Conservation (phyloP, 2,888 invertebrate species). For the Xestia xanthographa region DNA sequence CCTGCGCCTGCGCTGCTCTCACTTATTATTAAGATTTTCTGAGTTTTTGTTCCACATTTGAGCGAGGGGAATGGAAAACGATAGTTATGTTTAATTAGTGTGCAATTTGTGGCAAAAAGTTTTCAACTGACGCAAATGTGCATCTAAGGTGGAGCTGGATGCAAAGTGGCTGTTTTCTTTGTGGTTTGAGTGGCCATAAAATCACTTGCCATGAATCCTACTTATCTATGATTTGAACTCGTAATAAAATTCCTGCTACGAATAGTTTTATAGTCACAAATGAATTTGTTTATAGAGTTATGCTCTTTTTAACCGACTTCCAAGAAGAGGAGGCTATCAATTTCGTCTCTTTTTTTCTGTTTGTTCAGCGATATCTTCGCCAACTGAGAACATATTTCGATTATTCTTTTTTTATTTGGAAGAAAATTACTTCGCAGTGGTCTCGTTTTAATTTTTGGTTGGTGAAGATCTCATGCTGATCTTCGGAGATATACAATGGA, state of each 20-base stretch:
- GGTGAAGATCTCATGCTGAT: too few species aligned
- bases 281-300: constrained; percentile 20
- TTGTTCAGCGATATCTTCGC: too few species aligned
- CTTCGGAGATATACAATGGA: too few species aligned
- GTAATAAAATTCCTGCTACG: constrained; percentile 4
- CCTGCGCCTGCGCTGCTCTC: constrained; percentile 53
- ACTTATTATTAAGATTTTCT: constrained; percentile 54
- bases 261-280: constrained; percentile 1
- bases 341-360: too few species aligned
- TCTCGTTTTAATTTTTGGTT: too few species aligned
- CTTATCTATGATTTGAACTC: constrained; percentile 2
- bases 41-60: constrained; percentile 50
- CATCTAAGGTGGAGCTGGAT: constrained; percentile 19
- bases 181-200: constrained; percentile 4
- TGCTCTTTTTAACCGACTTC: constrained; percentile 21
- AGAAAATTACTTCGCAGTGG: too few species aligned
- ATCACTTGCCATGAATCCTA: constrained; percentile 10
- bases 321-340: too few species aligned
- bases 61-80: constrained; percentile 47
- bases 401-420: too few species aligned
- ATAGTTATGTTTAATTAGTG: constrained; percentile 36
- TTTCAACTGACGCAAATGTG: constrained; percentile 9
- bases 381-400: too few species aligned
- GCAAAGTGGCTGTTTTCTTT: constrained; percentile 12
- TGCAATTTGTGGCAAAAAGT: constrained; percentile 27